Base-by-base conservation (phyloP, 2,797 vertebrate genomes). In the Danio albolineatus region DNA sequence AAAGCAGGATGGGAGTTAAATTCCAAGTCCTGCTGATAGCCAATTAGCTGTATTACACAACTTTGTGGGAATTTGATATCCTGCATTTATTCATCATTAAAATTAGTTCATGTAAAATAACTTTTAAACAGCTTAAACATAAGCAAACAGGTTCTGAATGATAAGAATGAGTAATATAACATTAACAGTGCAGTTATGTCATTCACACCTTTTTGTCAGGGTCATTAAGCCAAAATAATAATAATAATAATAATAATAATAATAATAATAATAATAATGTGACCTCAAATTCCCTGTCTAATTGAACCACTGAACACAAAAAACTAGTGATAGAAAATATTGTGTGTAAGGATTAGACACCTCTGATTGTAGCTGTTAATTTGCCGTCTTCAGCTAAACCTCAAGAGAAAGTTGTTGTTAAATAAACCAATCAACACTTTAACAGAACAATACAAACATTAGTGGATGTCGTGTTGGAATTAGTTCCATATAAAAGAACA, bases 301-400 rank as follows among this genome's bases (percentile, higher is more conserved):
- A 49, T 53, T 69, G 70, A 38, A 51, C 16, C 46, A 53, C n/a
- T 59, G 19, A 60, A 17, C 19, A 72, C 53, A 57, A 54, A 7
- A 14, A 16, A 28, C 5, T 16, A 51, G 10, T 19, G n/a, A 66
- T 17, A 13, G 13, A 73, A n/a, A 60, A 38, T 38, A 17, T 64
- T 76, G 10, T 53, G 10, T 53, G 46, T 44, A 56, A 28, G 8
- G n/a, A 65, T 66, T 7, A 57, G 51, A 53, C 8, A 16, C n/a
- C n/a, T 65, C 49, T 0, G 3, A 14, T 57, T 51, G 6, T 10
- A 12, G 19, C 39, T 73, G 41, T 44, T 43, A 10, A 44, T 69
- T 39, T 80, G 16, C 56, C 19, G 4, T 44, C 41, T 13, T 39
- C 21, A 19, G 10, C 43, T 57, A 60, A 72, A 71, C 38, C 66